Evolutionary conservation across 2,888 invertebrate genomes (phyloP).

Genomic region (Thumatha senex): DNA sequence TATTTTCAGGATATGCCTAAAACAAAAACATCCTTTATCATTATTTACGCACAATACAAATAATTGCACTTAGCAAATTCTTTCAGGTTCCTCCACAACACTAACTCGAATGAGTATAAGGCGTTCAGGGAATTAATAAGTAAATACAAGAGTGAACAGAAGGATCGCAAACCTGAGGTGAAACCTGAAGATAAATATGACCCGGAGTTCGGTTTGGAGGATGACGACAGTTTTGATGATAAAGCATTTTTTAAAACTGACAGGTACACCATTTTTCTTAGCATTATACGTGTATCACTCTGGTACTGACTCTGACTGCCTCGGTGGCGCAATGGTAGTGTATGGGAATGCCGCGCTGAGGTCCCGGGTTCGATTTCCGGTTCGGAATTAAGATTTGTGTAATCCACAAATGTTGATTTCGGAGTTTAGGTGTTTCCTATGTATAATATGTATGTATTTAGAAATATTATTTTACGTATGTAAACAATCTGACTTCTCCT

Average conservation of each 20-base stretch:
- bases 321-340: no score
- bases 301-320: no score
- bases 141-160: slow-evolving; percentile 52
- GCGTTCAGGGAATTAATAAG: slow-evolving; percentile 69
- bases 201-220: slow-evolving; percentile 76
- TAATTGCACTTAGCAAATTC: slow-evolving; percentile 35
- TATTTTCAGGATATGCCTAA: slow-evolving; percentile 57
- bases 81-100: slow-evolving; percentile 79
- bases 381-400: no score
- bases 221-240: slow-evolving; percentile 77
- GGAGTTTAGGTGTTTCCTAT: no score
- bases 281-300: no score
- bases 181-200: slow-evolving; percentile 81
- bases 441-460: no score
- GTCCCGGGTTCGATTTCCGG: no score
- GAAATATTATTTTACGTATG: no score
- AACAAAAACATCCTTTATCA: slow-evolving; percentile 50
- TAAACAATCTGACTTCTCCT: no score
- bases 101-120: slow-evolving; percentile 74
- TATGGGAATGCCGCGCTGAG: no score
- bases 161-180: slow-evolving; percentile 58
- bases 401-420: no score
- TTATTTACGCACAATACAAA: slow-evolving; percentile 43
- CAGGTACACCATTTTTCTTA: slow-evolving; percentile 54
- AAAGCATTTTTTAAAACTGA: slow-evolving; percentile 59